These are phyloP conservation scores for Neolamprologus kungweensis DNA, from an alignment of 2,113 vertebrate species.

Conservation along the genomic window DNA sequence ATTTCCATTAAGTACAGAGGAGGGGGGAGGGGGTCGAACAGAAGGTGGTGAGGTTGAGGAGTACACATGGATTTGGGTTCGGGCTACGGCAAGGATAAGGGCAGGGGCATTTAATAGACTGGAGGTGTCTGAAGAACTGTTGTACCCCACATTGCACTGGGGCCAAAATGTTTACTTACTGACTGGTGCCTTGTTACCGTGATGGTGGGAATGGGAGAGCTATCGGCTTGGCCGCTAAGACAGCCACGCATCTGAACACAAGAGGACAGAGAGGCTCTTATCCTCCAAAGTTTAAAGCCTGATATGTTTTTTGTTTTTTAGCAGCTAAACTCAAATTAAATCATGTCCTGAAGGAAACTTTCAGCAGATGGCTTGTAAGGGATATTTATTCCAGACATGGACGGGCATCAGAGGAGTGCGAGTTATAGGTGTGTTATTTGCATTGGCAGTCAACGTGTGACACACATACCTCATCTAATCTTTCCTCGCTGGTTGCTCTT, in stretches of 20 bases:
- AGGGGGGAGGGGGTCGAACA: conserved; percentile 15
- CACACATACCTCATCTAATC: conserved; percentile 77
- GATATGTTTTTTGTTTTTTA: background rate
- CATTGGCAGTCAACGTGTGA: background rate
- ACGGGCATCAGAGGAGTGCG: background rate
- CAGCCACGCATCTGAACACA: conserved; percentile 73
- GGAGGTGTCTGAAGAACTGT: conserved; percentile 7
- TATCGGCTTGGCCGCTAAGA: conserved; percentile 64
- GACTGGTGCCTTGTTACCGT: conserved; percentile 69
- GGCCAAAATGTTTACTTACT: conserved; percentile 68
- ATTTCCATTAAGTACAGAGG: conserved; percentile 22
- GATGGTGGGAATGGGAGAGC: conserved; percentile 71
- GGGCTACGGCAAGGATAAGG: conserved; percentile 8
- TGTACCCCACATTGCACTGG: conserved; percentile 32
- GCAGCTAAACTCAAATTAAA: background rate
- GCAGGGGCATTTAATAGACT: conserved; percentile 9
- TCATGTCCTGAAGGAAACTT: background rate
- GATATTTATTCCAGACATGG: background rate
- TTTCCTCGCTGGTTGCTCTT: conserved; percentile 70
- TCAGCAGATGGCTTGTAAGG: background rate
- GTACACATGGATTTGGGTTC: conserved; percentile 25
- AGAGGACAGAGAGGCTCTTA: conserved; percentile 67
- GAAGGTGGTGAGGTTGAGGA: conserved; percentile 25
- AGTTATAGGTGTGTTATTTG: background rate
- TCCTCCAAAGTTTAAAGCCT: background rate